These are phyloP conservation scores for Spialia ferax DNA, from an alignment of 2,888 invertebrate genomes.

Conservation along the genomic window DNA sequence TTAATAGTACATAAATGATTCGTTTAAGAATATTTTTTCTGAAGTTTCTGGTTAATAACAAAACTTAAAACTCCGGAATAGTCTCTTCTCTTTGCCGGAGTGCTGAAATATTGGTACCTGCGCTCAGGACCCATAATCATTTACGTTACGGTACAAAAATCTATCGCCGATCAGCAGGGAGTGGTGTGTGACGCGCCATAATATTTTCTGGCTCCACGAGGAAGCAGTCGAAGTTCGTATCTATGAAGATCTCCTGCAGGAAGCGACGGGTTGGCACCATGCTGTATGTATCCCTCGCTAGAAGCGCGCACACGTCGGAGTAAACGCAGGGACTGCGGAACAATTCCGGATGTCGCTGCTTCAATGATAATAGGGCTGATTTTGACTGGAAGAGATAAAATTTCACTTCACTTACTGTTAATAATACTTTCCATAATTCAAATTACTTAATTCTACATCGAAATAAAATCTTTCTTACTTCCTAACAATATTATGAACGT, in stretches of 20 bases:
- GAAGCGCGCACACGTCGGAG: slow-evolving; percentile 94
- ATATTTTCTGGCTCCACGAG: slow-evolving; percentile 80
- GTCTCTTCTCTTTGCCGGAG: no score
- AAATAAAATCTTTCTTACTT: no score
- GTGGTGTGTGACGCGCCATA: slow-evolving; percentile 62
- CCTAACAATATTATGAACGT: no score
- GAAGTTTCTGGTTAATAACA: not conserved
- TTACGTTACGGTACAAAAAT: no score
- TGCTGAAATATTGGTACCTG: no score
- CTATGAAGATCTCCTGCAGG: slow-evolving; percentile 97
- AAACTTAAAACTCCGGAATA: not conserved
- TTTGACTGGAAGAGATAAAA: slow-evolving; percentile 88
- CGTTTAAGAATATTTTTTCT: no score
- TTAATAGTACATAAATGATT: not conserved
- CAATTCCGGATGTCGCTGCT: slow-evolving; percentile 90
- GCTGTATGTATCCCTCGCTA: slow-evolving; percentile 93
- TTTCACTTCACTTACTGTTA: not conserved
- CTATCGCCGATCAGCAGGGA: not conserved
- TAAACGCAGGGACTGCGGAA: slow-evolving; percentile 96
- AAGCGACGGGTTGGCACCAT: slow-evolving; percentile 94
- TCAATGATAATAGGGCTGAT: slow-evolving; percentile 91
- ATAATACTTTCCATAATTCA: no score
- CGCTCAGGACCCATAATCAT: no score
- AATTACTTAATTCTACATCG: no score
- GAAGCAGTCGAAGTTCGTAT: slow-evolving; percentile 91